These are phyloP conservation scores for Chlorops oryzae DNA, from an alignment of 1,140 invertebrate species.

Conservation along the genomic window DNA sequence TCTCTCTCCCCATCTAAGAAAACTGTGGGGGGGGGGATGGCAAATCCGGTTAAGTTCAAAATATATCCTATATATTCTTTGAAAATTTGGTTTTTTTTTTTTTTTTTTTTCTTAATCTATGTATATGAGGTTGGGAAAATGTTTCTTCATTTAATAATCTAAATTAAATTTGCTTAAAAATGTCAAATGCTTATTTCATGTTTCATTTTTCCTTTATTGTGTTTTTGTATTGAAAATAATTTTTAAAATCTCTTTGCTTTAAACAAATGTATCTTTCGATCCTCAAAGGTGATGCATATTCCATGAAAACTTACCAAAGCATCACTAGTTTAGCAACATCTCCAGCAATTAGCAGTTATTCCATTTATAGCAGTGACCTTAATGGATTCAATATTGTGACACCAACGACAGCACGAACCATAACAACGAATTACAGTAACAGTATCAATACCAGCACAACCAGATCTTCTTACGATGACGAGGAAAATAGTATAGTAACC, in stretches of 20 bases:
- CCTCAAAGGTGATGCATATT: slow-evolving; percentile 44
- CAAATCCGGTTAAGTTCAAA: too few species aligned
- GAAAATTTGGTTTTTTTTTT: too few species aligned
- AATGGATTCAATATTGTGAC: slow-evolving; percentile 43
- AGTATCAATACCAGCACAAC: background rate
- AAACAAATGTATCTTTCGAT: background rate
- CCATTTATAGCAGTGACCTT: slow-evolving; percentile 45
- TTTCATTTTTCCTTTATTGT: slow-evolving; percentile 14
- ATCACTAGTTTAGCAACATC: slow-evolving; percentile 48
- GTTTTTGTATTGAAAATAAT: slow-evolving; percentile 9
- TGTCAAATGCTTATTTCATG: background rate
- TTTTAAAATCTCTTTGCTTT: slow-evolving; percentile 1
- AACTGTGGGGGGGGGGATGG: too few species aligned
- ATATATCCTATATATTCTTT: too few species aligned
- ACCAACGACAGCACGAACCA: slow-evolving; percentile 20
- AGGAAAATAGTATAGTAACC: slow-evolving; percentile 15
- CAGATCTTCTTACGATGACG: background rate
- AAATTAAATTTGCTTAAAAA: background rate
- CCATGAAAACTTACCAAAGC: slow-evolving; percentile 48
- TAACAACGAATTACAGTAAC: background rate
- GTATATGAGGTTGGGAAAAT: background rate
- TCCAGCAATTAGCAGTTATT: slow-evolving; percentile 44
- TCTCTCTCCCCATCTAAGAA: too few species aligned
- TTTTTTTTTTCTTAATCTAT: background rate
- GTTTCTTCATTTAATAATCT: background rate